Evolutionary conservation across 2,113 vertebrate species (phyloP), one percentile per base, ranked within the genome.

Genomic region (Chascanopsetta lugubris): DNA sequence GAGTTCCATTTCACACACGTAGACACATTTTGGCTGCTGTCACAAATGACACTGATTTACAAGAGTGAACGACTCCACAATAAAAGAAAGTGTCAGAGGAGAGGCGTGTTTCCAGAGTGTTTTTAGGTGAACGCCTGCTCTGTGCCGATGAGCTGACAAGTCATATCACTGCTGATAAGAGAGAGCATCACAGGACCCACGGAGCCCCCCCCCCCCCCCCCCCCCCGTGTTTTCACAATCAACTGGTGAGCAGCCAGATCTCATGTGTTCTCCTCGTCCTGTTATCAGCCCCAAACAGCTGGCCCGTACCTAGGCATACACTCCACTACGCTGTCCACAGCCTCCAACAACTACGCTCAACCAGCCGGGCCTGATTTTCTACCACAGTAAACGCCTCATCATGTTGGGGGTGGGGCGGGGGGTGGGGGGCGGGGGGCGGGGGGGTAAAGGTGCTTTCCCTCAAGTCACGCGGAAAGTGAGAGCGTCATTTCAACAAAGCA

Each of bases 261-360:
- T 71, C 46, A 38, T 45, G 42, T 48, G 55, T 75, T 75, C 25
- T 55, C 32, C 49, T 20, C 56, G 64, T 64, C 53, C 62, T 40
- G 75, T 80, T 90, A 91, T 90, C 90, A 87, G 38, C 65, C 65
- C 54, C 71, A 38, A 77, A 58, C 87, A 88, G 75, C 79, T 79
- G 86, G 42, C 53, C 25, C 46, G 61, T 18, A 8, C 18, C 2
- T 42, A 18, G 4, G 34, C 15, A 38, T 15, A 30, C 29, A 17
- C 10, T 40, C 13, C 6, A 18, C 20, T 67, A 60, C 20, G 15
- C 7, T 40, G 53, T 53, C 80, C 69, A 49, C 61, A 65, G 69
- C 69, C 53, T 47, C 58, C 46, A 83, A 80, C 43, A 66, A 57
- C 69, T 72, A 43, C 36, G 43, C 62, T 47, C 22, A 51, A 69